Percentiles rank a stretch among this genome's conserved stretches.
Evolutionary conservation across 2,797 vertebrate genomes (phyloP).

Genomic region (Lacerta agilis): DNA sequence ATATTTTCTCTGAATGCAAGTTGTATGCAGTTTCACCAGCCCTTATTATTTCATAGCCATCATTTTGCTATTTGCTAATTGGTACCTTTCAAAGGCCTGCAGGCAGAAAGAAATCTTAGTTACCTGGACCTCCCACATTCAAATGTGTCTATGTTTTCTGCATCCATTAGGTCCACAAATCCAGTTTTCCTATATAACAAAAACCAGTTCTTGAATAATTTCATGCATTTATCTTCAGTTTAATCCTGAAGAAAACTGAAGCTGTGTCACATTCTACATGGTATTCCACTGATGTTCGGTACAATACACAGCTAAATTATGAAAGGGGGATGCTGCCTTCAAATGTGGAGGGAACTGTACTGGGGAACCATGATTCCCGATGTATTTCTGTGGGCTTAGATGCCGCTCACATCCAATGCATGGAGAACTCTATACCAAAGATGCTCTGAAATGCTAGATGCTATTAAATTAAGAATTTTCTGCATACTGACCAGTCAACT

Average conservation of each 20-base stretch:
- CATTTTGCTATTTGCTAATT: slow-evolving; percentile 28
- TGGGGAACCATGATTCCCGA: neutral
- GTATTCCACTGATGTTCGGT: neutral
- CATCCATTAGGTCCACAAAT: neutral
- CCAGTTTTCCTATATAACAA: slow-evolving; percentile 1
- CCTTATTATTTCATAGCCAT: slow-evolving; percentile 25
- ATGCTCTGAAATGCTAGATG: neutral
- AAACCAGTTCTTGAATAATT: neutral
- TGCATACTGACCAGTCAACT: neutral
- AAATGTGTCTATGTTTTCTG: neutral
- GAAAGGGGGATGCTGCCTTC: neutral
- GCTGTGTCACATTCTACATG: neutral
- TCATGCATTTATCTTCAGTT: neutral
- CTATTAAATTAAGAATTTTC: neutral
- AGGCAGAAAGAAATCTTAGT: neutral
- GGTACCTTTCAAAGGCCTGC: neutral
- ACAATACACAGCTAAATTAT: neutral
- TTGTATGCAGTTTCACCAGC: neutral
- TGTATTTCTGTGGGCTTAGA: neutral
- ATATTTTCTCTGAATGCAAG: slow-evolving; percentile 3
- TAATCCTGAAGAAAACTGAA: neutral
- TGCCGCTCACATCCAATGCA: neutral
- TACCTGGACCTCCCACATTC: slow-evolving; percentile 21
- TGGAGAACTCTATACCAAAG: neutral
- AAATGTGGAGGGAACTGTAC: neutral